Base-by-base conservation (phyloP, 2,797 vertebrate species). In the Tangara arthus region DNA sequence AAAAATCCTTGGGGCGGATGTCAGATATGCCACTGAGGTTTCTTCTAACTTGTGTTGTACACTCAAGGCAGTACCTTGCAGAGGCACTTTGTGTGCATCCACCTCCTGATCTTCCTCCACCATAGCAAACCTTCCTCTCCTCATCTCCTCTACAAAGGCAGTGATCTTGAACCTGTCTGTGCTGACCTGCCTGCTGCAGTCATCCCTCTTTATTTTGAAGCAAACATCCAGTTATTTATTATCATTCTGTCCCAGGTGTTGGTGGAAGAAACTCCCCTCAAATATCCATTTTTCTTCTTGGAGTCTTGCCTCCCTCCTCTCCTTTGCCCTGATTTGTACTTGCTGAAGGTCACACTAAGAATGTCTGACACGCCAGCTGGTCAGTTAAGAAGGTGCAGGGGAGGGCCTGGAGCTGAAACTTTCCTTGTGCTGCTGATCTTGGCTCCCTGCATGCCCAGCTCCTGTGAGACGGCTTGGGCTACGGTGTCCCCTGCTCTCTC, bases 401-500 rank as follows among this genome's bases (percentile, higher is more conserved):
- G 2, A 44, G 18, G 37, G 2, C 12, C 9, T 2, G 0, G 64
- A 70, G 30, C 21, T 46, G 20, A 56, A 61, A 49, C 8, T 14
- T 22, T 42, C 20, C 26, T 11, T 2, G 11, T 68, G 23, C 27
- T 4, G 3, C 19, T 42, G 30, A 11, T 22, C 20, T 85, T 39
- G 28, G 4, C 22, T 47, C 47, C 1, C 0, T 56, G 22, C 9
- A 16, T 21, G 6, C 20, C 37, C 11, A 19, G 3, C 7, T 47
- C 15, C 34, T 18, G 23, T 11, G 18, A 32, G 8, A 21, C 11
- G 52, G 5, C 12, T 27, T 61, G 11, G 27, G 10, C 5, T 1
- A 0, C 0, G 0, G 15, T 32, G 9, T 14, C 4, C 20, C 2
- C 17, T 2, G 1, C 10, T 42, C 22, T 32, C 19, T 53, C 34